A percentile compares a stretch with the other conserved stretches of the same genome.
phyloP scores from a whole-genome alignment of 2,888 invertebrate species.

The Parnassius apollo region DNA sequence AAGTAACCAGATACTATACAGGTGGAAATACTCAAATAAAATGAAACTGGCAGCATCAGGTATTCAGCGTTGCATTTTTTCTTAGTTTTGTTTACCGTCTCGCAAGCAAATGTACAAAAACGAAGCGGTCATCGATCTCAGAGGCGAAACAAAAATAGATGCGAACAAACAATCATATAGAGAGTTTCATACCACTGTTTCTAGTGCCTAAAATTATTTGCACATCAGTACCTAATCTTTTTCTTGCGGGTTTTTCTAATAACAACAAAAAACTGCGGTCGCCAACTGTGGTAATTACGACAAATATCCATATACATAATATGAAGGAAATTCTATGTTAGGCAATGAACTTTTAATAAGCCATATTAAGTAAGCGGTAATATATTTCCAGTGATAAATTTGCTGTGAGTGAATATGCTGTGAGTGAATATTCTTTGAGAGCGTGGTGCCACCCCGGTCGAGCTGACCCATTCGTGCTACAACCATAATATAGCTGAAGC shows the following conservation, averaged over 20 bases:
- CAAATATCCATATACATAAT: too few relatives aligned
- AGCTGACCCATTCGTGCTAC: too few relatives aligned
- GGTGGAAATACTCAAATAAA: not conserved
- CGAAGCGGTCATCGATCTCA: conserved; percentile 12
- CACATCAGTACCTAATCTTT: conserved; percentile 14
- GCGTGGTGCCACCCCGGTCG: too few relatives aligned
- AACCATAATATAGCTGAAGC: too few relatives aligned
- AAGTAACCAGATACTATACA: not conserved
- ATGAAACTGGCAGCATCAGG: conserved; percentile 13
- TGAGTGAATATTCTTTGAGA: too few relatives aligned
- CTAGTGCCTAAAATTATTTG: conserved; percentile 11
- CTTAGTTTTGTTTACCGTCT: conserved; percentile 18
- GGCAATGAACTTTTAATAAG: too few relatives aligned
- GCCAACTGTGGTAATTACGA: too few relatives aligned
- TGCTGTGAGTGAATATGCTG: too few relatives aligned
- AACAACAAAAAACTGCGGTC: too few relatives aligned
- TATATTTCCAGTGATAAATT: too few relatives aligned
- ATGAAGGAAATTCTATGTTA: too few relatives aligned
- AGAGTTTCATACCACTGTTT: conserved; percentile 13
- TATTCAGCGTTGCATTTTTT: conserved; percentile 15
- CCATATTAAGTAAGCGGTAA: too few relatives aligned
- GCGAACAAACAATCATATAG: conserved; percentile 22
- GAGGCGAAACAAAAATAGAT: conserved; percentile 16
- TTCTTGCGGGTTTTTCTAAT: not conserved
- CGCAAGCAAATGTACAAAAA: conserved; percentile 6